Evolutionary conservation across 2,888 invertebrate genomes (phyloP).

Genomic region (Cheilosia grossa): DNA sequence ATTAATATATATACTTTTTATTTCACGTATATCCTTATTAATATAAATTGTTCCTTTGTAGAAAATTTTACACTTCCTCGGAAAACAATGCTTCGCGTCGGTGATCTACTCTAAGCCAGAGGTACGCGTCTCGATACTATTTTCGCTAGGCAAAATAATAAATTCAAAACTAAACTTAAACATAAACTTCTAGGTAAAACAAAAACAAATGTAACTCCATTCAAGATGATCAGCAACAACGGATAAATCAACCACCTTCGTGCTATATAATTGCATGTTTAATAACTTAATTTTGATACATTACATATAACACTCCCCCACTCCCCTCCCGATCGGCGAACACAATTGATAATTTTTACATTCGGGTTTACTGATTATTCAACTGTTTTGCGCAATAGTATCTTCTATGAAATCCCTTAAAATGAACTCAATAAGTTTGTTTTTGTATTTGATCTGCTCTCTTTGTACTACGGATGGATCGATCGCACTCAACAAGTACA

Average conservation of each 20-base stretch:
- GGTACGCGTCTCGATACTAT: background rate
- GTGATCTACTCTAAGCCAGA: background rate
- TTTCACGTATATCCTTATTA: slow-evolving; percentile 53
- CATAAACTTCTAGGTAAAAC: background rate
- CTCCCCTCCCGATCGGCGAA: background rate
- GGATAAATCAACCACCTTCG: slow-evolving; percentile 17
- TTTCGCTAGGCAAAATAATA: slow-evolving; percentile 36
- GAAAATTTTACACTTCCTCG: slow-evolving; percentile 54
- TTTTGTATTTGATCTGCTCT: background rate
- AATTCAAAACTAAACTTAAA: slow-evolving; percentile 39
- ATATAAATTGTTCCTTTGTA: slow-evolving; percentile 59
- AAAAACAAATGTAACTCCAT: slow-evolving; percentile 23
- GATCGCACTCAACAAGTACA: slow-evolving; percentile 10
- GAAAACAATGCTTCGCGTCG: slow-evolving; percentile 18
- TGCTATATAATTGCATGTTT: slow-evolving; percentile 13
- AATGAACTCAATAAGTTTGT: slow-evolving; percentile 26
- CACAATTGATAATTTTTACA: slow-evolving; percentile 20
- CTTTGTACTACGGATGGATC: slow-evolving; percentile 52
- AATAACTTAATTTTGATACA: slow-evolving; percentile 23
- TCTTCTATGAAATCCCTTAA: slow-evolving; percentile 30
- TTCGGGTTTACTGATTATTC: background rate
- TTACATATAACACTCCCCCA: background rate
- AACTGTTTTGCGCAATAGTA: background rate
- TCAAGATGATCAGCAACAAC: background rate
- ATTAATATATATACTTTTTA: slow-evolving; percentile 58